Conservation (phyloP, 2,888 invertebrate genomes). For the Brachypterus glaber region DNA sequence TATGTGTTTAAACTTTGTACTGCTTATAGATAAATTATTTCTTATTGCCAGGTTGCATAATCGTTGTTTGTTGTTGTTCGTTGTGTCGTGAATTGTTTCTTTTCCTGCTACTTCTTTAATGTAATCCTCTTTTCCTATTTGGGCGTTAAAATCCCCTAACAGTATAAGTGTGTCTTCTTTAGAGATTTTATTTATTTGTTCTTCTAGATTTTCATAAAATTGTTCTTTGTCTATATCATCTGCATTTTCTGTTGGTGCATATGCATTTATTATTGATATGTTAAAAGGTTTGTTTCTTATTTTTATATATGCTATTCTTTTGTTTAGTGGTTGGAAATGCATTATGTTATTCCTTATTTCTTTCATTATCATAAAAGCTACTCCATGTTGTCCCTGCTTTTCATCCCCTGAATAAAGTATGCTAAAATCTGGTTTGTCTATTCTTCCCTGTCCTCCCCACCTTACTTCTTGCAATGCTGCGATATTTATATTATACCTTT, state of each 20-base stretch:
- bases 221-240: conserved; percentile 5
- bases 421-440: neutral
- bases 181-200: too few relatives aligned
- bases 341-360: too few relatives aligned
- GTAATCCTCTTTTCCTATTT: conserved; percentile 13
- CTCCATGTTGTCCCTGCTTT: conserved; percentile 3
- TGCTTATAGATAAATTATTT: conserved; percentile 9
- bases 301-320: conserved; percentile 4
- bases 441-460: too few relatives aligned
- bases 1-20: conserved; percentile 13
- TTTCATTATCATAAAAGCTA: conserved; percentile 3
- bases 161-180: too few relatives aligned
- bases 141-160: conserved; percentile 13
- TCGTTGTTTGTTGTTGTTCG: conserved; percentile 10
- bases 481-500: too few relatives aligned
- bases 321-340: too few relatives aligned
- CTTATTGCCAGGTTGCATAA: conserved; percentile 8
- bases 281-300: conserved; percentile 6
- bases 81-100: conserved; percentile 11
- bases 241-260: conserved; percentile 7
- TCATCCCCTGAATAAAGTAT: conserved; percentile 3
- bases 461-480: too few relatives aligned
- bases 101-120: conserved; percentile 8
- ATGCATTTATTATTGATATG: conserved; percentile 10
- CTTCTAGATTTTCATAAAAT: conserved; percentile 12